phyloP scores from a whole-genome alignment of 2,113 vertebrate genomes.

The western clawed frog (Xenopus tropicalis) region UCB_Xtro_10.0 CM004447.2:113144501-113145000 shows the following conservation, averaged over 20 bases:
- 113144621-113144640: no score
- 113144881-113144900: conserved; percentile 9
- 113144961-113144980: conserved; percentile 13
- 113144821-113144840: conserved; percentile 17
- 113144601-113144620: not conserved
- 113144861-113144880: conserved; percentile 22
- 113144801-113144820: conserved; percentile 25
- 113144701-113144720: conserved; percentile 6
- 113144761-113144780: not conserved
- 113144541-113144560: no score
- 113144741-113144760: conserved; percentile 12
- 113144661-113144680: conserved; percentile 11
- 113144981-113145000: no score
- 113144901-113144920: conserved; percentile 4
- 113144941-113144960: no score
- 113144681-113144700: not conserved
- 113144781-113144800: not conserved
- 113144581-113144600: not conserved
- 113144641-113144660: not conserved
- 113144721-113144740: conserved; percentile 7
- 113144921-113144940: conserved; percentile 7
- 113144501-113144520: no score
- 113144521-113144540: no score
- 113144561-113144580: no score
- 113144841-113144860: conserved; percentile 11